Evolutionary conservation across 2,888 invertebrate genomes (phyloP).

Genomic region (Drosophila niveifrons): DNA sequence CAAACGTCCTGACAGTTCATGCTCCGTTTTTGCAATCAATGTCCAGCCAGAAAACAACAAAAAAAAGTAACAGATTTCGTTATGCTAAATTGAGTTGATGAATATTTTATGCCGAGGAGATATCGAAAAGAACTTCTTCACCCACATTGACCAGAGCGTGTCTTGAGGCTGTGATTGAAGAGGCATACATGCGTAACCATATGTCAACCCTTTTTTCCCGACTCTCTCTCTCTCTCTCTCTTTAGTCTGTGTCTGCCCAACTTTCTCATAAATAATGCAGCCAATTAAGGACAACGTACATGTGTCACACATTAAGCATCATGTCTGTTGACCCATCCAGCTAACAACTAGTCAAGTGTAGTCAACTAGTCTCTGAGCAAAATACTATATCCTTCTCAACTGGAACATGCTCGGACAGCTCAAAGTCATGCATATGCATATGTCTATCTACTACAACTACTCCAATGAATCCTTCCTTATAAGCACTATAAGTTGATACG

Average conservation of each 20-base stretch:
- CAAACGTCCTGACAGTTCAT: slow-evolving; percentile 24
- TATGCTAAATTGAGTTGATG: slow-evolving; percentile 69
- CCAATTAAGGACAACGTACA: slow-evolving; percentile 65
- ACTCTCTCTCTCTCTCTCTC: slow-evolving; percentile 8
- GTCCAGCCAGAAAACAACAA: slow-evolving; percentile 15
- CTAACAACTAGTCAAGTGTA: not conserved
- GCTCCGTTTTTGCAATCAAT: slow-evolving; percentile 34
- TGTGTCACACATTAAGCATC: slow-evolving; percentile 60
- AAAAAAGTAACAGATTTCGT: slow-evolving; percentile 47
- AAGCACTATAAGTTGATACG: not conserved
- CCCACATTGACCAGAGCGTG: slow-evolving; percentile 1
- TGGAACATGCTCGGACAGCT: slow-evolving; percentile 43
- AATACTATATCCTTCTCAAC: slow-evolving; percentile 59
- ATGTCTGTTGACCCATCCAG: not conserved
- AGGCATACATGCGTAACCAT: slow-evolving; percentile 33
- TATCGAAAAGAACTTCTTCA: slow-evolving; percentile 1
- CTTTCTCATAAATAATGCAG: slow-evolving; percentile 72
- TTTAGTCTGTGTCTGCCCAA: not conserved
- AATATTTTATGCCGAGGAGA: slow-evolving; percentile 61
- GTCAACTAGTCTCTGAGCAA: not conserved
- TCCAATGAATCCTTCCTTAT: not conserved
- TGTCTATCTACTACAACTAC: not conserved
- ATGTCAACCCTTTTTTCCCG: slow-evolving; percentile 72
- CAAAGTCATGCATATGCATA: slow-evolving; percentile 18
- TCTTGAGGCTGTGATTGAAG: slow-evolving; percentile 59